phyloP scores from a whole-genome alignment of 2,888 invertebrate genomes.

The Habrosyne pyritoides region DNA sequence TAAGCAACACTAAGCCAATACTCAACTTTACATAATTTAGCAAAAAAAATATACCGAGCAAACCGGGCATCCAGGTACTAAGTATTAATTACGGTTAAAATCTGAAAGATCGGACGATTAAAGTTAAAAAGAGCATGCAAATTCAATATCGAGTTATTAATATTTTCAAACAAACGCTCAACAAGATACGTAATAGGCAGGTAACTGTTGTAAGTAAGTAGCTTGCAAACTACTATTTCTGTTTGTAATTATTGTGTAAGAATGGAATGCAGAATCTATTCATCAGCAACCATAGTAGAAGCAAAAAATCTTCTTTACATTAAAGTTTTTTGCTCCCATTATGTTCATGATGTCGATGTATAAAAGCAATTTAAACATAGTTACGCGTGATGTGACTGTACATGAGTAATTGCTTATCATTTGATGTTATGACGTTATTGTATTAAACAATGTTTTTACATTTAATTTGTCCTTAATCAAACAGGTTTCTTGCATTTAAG shows the following conservation, averaged over 20 bases:
- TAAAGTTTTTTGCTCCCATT: conserved; percentile 17
- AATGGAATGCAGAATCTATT: conserved; percentile 6
- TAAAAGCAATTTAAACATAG: conserved; percentile 37
- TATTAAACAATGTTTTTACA: conserved; percentile 8
- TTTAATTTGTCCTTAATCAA: conserved; percentile 8
- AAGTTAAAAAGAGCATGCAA: background rate
- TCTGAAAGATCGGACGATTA: too few species aligned
- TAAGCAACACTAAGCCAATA: too few species aligned
- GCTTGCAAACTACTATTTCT: background rate
- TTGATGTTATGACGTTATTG: conserved; percentile 10
- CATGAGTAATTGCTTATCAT: conserved; percentile 6
- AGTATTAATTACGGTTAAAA: too few species aligned
- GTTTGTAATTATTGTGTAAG: conserved; percentile 9
- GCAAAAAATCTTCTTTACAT: conserved; percentile 7
- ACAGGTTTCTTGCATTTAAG: background rate
- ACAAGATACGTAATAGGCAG: background rate
- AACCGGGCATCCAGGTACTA: too few species aligned
- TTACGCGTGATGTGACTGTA: conserved; percentile 11
- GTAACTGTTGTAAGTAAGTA: background rate
- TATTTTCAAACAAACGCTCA: background rate
- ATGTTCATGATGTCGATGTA: conserved; percentile 28
- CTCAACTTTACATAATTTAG: too few species aligned
- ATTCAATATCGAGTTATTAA: background rate
- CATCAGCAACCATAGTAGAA: background rate
- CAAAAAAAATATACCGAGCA: background rate